phyloP scores from a whole-genome alignment of 37 sponge, comb jelly and placozoan species.

The Diacarnus erythraeanus region DNA sequence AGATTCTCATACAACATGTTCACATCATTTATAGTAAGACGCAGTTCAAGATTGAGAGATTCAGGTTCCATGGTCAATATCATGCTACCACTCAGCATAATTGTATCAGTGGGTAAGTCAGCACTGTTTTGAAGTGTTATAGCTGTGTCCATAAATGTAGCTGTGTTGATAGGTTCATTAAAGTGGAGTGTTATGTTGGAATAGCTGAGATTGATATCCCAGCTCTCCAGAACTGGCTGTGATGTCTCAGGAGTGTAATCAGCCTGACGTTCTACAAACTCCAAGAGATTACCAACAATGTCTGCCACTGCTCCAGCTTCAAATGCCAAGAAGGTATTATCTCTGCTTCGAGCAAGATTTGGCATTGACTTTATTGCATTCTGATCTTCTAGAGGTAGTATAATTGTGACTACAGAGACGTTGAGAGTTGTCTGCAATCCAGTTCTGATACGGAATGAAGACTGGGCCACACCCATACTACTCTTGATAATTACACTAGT shows the following conservation, averaged over 20 bases:
- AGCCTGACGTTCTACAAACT: constrained; percentile 1
- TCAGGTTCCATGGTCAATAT: constrained; percentile 30
- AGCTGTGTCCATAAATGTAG: constrained; percentile 13
- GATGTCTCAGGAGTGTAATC: constrained; percentile 51
- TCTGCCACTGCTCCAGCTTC: constrained; percentile 46
- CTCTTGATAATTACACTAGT: constrained; percentile 36
- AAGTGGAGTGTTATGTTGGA: constrained; percentile 57
- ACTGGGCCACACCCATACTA: neutral
- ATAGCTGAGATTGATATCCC: constrained; percentile 55
- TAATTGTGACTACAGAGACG: constrained; percentile 41
- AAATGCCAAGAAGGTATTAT: constrained; percentile 41
- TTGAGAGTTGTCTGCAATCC: constrained; percentile 55
- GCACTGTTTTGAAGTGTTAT: constrained; percentile 54
- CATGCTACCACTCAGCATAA: constrained; percentile 42
- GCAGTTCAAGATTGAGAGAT: constrained; percentile 30
- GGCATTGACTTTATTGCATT: constrained; percentile 70
- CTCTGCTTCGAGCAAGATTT: constrained; percentile 26
- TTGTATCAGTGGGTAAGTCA: neutral
- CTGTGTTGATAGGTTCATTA: constrained; percentile 63
- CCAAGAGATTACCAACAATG: constrained; percentile 50
- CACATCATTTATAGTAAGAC: constrained; percentile 44
- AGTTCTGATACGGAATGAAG: constrained; percentile 39
- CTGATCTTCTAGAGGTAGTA: constrained; percentile 54
- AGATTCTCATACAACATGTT: constrained; percentile 42
- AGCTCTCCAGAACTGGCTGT: constrained; percentile 53